phyloP scores from a whole-genome alignment of 1,140 invertebrate species.

The Macrocentrus cingulum region DNA sequence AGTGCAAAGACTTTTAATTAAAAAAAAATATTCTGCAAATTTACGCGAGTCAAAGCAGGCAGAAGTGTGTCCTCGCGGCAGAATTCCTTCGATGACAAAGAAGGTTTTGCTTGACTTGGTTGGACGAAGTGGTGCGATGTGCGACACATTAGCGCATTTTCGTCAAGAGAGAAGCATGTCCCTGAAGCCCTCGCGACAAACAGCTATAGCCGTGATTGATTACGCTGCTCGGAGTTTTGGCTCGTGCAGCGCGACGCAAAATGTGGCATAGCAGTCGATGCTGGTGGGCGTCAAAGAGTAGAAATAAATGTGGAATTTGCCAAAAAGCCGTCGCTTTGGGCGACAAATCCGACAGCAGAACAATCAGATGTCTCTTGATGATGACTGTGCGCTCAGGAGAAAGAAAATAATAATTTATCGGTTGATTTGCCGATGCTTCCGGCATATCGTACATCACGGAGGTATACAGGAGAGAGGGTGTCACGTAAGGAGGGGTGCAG shows the following conservation, averaged over 20 bases:
- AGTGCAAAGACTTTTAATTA: too few relatives aligned
- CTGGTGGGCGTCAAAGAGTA: constrained; percentile 18
- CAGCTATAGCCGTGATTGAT: constrained; percentile 50
- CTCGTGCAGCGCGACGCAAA: too few relatives aligned
- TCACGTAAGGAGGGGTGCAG: too few relatives aligned
- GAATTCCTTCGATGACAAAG: too few relatives aligned
- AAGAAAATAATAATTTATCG: constrained; percentile 18
- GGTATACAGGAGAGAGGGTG: background rate
- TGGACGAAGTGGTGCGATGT: too few relatives aligned
- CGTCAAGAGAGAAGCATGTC: background rate
- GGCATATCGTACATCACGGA: constrained; percentile 19
- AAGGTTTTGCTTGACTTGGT: too few relatives aligned
- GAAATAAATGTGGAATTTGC: constrained; percentile 4
- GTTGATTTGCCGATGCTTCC: constrained; percentile 23
- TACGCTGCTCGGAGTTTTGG: constrained; percentile 53
- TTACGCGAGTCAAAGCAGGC: too few relatives aligned
- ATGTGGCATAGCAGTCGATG: constrained; percentile 39
- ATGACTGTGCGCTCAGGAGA: background rate
- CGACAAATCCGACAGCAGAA: background rate
- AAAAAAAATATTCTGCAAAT: too few relatives aligned
- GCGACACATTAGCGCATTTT: background rate
- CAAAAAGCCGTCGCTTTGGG: constrained; percentile 10
- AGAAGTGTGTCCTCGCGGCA: too few relatives aligned
- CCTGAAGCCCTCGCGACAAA: constrained; percentile 9
- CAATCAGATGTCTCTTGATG: background rate